Evolutionary conservation across 2,888 invertebrate genomes (phyloP), one percentile per base, ranked within the genome.

Genomic region (Hypomecis punctinalis): DNA sequence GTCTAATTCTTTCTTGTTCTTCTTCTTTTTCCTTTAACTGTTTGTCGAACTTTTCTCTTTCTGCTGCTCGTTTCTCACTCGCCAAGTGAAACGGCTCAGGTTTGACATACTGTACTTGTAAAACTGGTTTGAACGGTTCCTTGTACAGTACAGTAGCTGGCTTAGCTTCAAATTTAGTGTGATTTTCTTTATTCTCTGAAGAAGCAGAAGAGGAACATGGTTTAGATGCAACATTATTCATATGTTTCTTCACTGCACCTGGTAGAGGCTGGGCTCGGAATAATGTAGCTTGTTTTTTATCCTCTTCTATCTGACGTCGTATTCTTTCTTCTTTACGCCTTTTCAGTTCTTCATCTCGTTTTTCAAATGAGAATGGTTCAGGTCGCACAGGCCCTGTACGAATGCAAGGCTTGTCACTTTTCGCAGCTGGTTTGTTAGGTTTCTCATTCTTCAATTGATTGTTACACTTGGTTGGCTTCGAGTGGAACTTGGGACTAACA

Each of bases 201-300:
- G 90, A 91, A 46, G 85, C 70, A 23, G 83, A 80, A 5, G 91
- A 90, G 0, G 82, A 73, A 59, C 78, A 70, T 0, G 80, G 78
- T 63, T 87, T 89, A 0, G 78, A 62, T 2, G 76, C 73, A 58
- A 61, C 76, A 85, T 43, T 88, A 68, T 72, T 88, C 86, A 80
- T 93, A 61, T 63, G 88, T 81, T 84, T 94, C 77, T 75, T 94
- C 74, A 84, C 90, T 73, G 72, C 85, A n/a, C 79, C 81, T 0
- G 96, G 96, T 10, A 95, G 79, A 0, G 96, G 96, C 55, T 95
- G 94, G 0, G 97, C 97, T 82, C 95, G 96, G 76, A 97, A 97
- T 70, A 94, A 94, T 0, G 94, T 86, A 0, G 94, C 91, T 79
- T 95, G 94, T 73, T 94, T 95, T 48, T 94, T 91, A 66, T 95